Percentiles rank a stretch among this genome's conserved stretches.
Evolutionary conservation across 2,113 vertebrate species (phyloP).

Genomic region (Corapipo altera): DNA sequence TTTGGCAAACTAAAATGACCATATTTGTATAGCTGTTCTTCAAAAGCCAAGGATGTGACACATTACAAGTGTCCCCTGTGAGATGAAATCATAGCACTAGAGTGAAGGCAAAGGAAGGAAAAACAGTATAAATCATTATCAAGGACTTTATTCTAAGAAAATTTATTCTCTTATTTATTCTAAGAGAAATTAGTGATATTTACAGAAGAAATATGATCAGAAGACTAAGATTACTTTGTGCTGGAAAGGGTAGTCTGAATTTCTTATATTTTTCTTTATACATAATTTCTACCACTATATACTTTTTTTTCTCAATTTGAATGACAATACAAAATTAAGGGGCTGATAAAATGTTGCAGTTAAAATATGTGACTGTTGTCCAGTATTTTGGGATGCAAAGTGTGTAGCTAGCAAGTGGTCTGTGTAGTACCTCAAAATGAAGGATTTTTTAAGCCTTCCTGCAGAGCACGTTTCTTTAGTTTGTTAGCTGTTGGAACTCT

Average conservation of each 20-base stretch:
- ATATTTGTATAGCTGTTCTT: background rate
- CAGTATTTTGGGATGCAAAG: background rate
- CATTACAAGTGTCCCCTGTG: rapidly evolving
- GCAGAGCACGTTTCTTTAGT: background rate
- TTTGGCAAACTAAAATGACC: background rate
- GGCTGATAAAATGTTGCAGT: background rate
- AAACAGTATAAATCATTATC: background rate
- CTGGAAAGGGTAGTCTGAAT: background rate
- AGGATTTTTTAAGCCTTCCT: background rate
- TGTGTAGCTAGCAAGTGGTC: background rate
- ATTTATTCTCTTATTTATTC: too few species aligned
- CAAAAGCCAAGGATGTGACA: background rate
- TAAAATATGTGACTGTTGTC: background rate
- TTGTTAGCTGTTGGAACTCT: background rate
- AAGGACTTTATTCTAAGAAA: background rate
- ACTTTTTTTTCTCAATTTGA: background rate
- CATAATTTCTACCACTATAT: background rate
- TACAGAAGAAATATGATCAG: background rate
- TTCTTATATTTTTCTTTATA: background rate
- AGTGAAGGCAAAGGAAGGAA: background rate
- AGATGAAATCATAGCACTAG: background rate
- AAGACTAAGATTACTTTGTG: background rate
- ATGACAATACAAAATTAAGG: background rate
- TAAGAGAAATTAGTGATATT: background rate
- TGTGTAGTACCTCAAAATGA: background rate